Percentiles rank a stretch among this genome's conserved stretches.
These are phyloP conservation scores for Dendronephthya gigantea DNA, from an alignment of 64 coral and sea anemone species.

Conservation along the genomic window DNA sequence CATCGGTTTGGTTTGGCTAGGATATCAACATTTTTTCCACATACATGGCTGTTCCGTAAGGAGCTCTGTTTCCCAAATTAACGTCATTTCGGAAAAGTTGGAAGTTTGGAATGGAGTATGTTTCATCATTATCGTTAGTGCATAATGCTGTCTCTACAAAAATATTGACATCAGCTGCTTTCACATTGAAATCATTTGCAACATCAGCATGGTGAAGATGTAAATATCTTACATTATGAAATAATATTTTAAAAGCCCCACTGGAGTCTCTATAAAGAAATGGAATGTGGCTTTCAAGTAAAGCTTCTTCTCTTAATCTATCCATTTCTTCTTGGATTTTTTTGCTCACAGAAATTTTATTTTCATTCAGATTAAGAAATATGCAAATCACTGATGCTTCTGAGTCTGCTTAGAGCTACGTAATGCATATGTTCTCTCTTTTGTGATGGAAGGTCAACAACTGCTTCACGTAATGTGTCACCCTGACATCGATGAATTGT, in stretches of 20 bases:
- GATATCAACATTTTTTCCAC: conserved; percentile 34
- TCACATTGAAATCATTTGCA: conserved; percentile 44
- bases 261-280: neutral
- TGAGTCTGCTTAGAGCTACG: neutral
- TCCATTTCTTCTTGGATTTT: conserved; percentile 43
- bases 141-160: conserved; percentile 41
- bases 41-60: conserved; percentile 46
- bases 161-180: conserved; percentile 52
- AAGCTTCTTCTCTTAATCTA: conserved; percentile 31
- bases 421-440: conserved; percentile 24
- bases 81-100: conserved; percentile 45
- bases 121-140: conserved; percentile 20
- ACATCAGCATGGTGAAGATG: neutral
- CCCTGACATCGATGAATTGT: neutral
- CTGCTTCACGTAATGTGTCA: conserved; percentile 21
- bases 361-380: conserved; percentile 53
- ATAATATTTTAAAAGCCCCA: neutral
- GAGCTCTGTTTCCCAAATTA: conserved; percentile 15
- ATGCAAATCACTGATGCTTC: conserved; percentile 20
- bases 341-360: conserved; percentile 39
- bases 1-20: conserved; percentile 20
- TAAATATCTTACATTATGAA: neutral
- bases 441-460: conserved; percentile 39
- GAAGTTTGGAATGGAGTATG: conserved; percentile 13
- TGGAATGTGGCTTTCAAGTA: neutral